Evolutionary conservation across 2,797 vertebrate species (phyloP), one percentile per base, ranked within the genome.

Genomic region (Sebastes nivosus): DNA sequence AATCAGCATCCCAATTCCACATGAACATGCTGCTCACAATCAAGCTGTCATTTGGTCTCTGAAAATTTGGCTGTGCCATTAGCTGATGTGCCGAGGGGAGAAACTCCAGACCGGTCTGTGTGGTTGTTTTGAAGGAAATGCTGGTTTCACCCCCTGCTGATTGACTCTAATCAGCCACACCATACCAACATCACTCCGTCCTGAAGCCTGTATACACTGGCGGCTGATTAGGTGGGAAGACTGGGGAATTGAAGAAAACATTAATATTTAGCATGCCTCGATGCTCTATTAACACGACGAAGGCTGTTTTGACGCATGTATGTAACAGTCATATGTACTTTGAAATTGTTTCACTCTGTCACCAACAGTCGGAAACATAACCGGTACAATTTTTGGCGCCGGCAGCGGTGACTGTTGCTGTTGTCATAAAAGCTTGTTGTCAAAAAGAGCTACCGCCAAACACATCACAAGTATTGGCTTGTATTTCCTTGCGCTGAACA

Each of bases 141-240:
- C 75, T 82, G 82, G 86, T 90, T 88, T 88, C 86, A 79, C 66
- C 75, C 75, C 68, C 18, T 25, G 79, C 81, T 96, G 95, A 96
- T 95, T 96, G 93, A 93, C 91, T 95, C 91, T 92, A 95, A 96
- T 96, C 95, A 96, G 82, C 77, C 80, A 78, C 83, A 81, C 84
- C 72, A 65, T 79, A 83, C 86, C 88, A 86, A 50, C 79, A 92
- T 79, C 90, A 57, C 82, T 87, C 81, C 75, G 79, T 85, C 90
- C 87, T 81, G 72, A 78, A 85, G 82, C 77, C 69, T 57, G 73
- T 75, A 81, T 68, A 86, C 80, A 61, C 75, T 83, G 77, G 75
- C 75, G 86, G 84, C 89, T 96, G 95, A 94, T 95, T 95, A 90
- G 85, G 88, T 90, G 89, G 89, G 82, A 90, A 87, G 87, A 88